Base-by-base conservation (phyloP, 2,113 vertebrate species). In the Pangasianodon hypophthalmus region DNA sequence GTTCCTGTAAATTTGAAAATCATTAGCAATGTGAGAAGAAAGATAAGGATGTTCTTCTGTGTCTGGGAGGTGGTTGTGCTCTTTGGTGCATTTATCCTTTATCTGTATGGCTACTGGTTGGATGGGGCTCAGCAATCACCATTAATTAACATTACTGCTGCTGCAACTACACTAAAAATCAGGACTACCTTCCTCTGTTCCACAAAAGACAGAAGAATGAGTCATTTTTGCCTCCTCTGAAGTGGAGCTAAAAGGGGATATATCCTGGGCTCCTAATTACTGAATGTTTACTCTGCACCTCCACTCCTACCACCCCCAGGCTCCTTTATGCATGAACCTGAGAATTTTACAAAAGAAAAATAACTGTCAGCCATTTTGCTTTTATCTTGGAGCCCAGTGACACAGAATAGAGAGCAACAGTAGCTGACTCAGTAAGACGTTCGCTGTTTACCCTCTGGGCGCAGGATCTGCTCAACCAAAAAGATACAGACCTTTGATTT, bases 101-200 rank as follows among this genome's bases (percentile, higher is more conserved):
- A 90, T 95, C 93, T 94, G 93, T 91, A 88, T 88, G 48, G 89
- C 92, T 90, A 86, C 92, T 89, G 91, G 92, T 91, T 92, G 86
- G 91, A 90, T 92, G 91, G 21, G 85, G 91, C 92, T 93, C 90
- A 94, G 90, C 94, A 85, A 93, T 92, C 90, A 88, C 86, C 93
- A 93, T 94, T 96, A 96, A 96, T 96, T 96, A 94, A 92, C 92
- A 86, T 94, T 96, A 95, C 95, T 93, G 93, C 94, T 93, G 93
- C 94, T 69, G 8, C 56, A 87, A 46, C 77, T 81, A 8, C 48
- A 88, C 60, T 73, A 67, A 44, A 88, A 88, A 77, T 75, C 85
- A 92, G 86, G 87, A 89, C 24, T 89, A 92, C 88, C 92, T 92
- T 90, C 88, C 50, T 46, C 81, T 88, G 88, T 89, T 90, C 91